Percentiles rank a stretch among this genome's conserved stretches.
These are phyloP conservation scores for Paedocypris micromegethes DNA, from an alignment of 2,797 vertebrate genomes.

Conservation along the genomic window DNA sequence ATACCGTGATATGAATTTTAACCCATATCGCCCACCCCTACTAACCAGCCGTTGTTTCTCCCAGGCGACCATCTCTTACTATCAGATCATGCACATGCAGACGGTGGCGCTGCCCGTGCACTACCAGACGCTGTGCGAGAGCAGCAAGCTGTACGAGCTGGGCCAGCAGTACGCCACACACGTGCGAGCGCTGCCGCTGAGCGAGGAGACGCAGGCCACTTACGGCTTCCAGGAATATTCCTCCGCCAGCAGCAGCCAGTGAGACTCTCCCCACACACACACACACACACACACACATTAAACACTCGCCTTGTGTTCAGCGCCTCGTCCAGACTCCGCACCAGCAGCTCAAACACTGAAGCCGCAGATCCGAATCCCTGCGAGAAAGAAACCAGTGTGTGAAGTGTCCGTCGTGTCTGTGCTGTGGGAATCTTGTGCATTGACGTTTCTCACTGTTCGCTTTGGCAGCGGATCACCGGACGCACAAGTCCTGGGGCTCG, in stretches of 20 bases:
- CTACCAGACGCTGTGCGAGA: slow-evolving; percentile 95
- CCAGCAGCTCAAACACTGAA: slow-evolving; percentile 74
- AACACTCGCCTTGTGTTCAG: slow-evolving; percentile 49
- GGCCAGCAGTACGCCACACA: slow-evolving; percentile 91
- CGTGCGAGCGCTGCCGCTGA: slow-evolving; percentile 83
- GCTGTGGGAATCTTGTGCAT: not conserved
- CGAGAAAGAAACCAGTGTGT: slow-evolving; percentile 44
- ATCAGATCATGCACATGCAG: slow-evolving; percentile 95
- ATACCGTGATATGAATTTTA: too few relatives aligned
- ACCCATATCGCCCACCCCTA: too few relatives aligned
- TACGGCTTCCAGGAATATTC: slow-evolving; percentile 83
- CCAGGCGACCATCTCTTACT: slow-evolving; percentile 94
- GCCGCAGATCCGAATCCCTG: slow-evolving; percentile 49
- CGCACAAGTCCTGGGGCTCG: slow-evolving; percentile 88
- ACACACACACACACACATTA: not conserved
- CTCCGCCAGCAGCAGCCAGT: slow-evolving; percentile 62
- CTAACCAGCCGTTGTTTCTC: too few relatives aligned
- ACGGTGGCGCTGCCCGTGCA: slow-evolving; percentile 85
- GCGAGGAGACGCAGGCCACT: slow-evolving; percentile 69
- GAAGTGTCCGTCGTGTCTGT: not conserved
- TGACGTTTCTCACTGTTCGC: not conserved
- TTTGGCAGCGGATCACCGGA: slow-evolving; percentile 79
- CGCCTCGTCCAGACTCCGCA: slow-evolving; percentile 63
- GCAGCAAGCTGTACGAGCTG: slow-evolving; percentile 92
- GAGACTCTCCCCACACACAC: slow-evolving; percentile 34